These are phyloP conservation scores for Carcharodon carcharias DNA, from an alignment of 2,797 vertebrate genomes.

Conservation along the genomic window DNA sequence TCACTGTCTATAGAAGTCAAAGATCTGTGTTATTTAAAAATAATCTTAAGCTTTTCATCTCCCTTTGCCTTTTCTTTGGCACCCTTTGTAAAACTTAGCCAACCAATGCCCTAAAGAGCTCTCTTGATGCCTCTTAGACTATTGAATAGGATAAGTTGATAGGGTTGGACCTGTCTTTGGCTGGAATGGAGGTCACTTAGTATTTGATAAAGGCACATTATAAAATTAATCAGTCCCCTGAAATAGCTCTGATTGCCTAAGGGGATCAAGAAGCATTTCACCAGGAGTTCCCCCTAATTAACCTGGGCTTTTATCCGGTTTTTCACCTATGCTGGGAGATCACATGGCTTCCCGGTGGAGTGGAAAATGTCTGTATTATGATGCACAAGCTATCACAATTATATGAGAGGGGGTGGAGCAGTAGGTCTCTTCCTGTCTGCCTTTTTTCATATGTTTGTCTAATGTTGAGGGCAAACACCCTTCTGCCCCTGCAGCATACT, in stretches of 20 bases:
- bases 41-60: background rate
- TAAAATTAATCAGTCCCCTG: background rate
- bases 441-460: background rate
- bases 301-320: background rate
- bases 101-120: background rate
- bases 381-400: background rate
- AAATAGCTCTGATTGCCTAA: background rate
- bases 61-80: background rate
- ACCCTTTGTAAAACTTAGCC: too few relatives aligned
- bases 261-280: background rate
- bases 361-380: background rate
- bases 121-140: background rate
- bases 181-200: background rate
- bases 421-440: background rate
- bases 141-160: background rate
- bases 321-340: background rate
- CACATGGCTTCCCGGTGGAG: background rate
- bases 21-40: background rate
- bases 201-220: background rate
- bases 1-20: background rate
- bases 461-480: background rate
- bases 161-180: background rate
- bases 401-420: background rate
- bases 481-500: background rate
- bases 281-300: background rate